These are phyloP conservation scores for Porites cylindrica DNA, from an alignment of 92 coral and sea anemone genomes.

Conservation along the genomic window DNA sequence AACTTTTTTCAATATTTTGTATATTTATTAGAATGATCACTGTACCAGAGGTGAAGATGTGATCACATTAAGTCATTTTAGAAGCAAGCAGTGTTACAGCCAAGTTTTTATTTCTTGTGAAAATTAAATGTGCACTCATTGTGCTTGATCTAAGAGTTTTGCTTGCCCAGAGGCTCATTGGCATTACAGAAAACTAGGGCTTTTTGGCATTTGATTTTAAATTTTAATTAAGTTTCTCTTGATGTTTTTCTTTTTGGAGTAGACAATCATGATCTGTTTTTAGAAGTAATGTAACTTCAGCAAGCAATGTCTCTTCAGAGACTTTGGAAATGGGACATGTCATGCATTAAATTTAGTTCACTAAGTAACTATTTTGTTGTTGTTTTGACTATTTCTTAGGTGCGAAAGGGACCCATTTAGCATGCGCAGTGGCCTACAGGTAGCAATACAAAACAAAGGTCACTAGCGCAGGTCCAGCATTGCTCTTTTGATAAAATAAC, in stretches of 20 bases:
- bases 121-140: not conserved
- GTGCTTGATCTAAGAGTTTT: not conserved
- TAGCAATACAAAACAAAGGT: no score
- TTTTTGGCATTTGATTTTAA: not conserved
- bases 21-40: conserved; percentile 20
- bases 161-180: not conserved
- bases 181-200: not conserved
- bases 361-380: not conserved
- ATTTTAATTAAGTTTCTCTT: not conserved
- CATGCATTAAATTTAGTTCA: not conserved
- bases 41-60: not conserved
- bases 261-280: no score
- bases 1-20: not conserved
- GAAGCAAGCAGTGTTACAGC: not conserved
- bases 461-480: no score
- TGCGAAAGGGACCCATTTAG: no score
- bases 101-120: not conserved
- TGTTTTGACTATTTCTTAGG: not conserved
- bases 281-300: not conserved
- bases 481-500: no score
- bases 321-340: not conserved
- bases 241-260: not conserved
- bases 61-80: not conserved
- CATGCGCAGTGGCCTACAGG: no score
- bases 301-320: not conserved